phyloP scores from a whole-genome alignment of 2,888 invertebrate genomes.

The Reticulitermes lucifugus region DNA sequence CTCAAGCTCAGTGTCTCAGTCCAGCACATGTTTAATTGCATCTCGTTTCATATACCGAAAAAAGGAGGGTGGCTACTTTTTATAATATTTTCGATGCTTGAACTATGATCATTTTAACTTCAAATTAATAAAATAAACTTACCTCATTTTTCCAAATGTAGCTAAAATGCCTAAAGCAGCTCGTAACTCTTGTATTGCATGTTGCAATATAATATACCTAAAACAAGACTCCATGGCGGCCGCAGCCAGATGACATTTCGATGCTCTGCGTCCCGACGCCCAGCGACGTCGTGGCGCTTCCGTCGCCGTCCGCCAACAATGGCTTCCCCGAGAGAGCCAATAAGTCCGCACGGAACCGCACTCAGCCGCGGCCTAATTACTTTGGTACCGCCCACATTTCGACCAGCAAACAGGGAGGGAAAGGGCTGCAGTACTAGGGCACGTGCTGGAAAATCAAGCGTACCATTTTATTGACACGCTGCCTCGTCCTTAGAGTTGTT shows the following conservation, averaged over 20 bases:
- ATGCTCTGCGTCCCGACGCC: conserved; percentile 23
- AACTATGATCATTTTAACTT: not conserved
- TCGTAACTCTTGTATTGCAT: not conserved
- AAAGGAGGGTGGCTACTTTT: not conserved
- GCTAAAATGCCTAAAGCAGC: too few species aligned
- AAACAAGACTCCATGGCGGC: conserved; percentile 21
- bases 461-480: too few species aligned
- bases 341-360: conserved; percentile 38
- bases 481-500: too few species aligned
- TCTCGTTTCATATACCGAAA: not conserved
- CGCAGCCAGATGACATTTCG: not conserved
- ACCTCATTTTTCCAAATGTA: too few species aligned
- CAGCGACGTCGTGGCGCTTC: conserved; percentile 37
- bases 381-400: not conserved
- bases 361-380: conserved; percentile 36
- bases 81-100: not conserved
- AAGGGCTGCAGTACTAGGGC: not conserved
- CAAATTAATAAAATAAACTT: not conserved
- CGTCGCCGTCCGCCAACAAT: conserved; percentile 33
- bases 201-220: conserved; percentile 13
- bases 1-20: too few species aligned
- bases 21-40: not conserved
- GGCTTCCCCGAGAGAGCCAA: conserved; percentile 45
- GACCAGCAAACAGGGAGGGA: conserved; percentile 16
- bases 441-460: not conserved